Evolutionary conservation across 1,140 invertebrate genomes (phyloP).

Genomic region (Melitaea cinxia): DNA sequence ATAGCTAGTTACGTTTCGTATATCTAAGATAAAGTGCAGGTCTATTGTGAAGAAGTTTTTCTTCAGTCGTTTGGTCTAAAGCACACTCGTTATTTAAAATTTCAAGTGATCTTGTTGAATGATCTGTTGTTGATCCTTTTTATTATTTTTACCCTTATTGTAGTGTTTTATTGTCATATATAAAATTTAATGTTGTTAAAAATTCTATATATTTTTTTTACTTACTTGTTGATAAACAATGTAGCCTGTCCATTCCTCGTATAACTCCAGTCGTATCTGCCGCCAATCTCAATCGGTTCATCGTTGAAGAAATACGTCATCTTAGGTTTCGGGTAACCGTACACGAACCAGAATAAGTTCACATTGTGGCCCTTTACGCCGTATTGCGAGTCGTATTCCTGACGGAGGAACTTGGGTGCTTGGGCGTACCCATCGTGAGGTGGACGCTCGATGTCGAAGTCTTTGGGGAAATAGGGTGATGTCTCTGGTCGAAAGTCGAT

Average conservation of each 20-base stretch:
- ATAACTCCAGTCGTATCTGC: conserved; percentile 92
- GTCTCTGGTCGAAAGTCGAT: conserved; percentile 93
- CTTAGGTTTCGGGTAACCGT: conserved; percentile 95
- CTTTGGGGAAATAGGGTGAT: conserved; percentile 94
- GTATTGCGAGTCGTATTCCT: conserved; percentile 92
- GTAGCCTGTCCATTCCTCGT: conserved; percentile 94
- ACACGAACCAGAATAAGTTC: conserved; percentile 95
- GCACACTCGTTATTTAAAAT: too few relatives aligned
- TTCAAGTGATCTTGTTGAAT: too few relatives aligned
- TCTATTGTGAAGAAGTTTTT: too few relatives aligned
- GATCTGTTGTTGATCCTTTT: too few relatives aligned
- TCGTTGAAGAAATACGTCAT: conserved; percentile 95
- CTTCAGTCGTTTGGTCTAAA: too few relatives aligned
- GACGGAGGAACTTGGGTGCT: conserved; percentile 90
- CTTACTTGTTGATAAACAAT: conserved; percentile 91
- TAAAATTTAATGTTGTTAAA: too few relatives aligned
- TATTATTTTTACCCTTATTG: too few relatives aligned
- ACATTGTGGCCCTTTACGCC: conserved; percentile 94
- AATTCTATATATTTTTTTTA: conserved; percentile 24
- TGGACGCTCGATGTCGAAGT: conserved; percentile 94
- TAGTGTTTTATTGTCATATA: too few relatives aligned
- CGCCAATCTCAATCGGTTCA: conserved; percentile 89
- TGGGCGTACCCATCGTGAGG: conserved; percentile 92
- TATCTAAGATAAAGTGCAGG: too few relatives aligned
- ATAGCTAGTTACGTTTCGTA: too few relatives aligned